Evolutionary conservation across 2,888 invertebrate genomes (phyloP).

Genomic region (Heliothis peltigera): DNA sequence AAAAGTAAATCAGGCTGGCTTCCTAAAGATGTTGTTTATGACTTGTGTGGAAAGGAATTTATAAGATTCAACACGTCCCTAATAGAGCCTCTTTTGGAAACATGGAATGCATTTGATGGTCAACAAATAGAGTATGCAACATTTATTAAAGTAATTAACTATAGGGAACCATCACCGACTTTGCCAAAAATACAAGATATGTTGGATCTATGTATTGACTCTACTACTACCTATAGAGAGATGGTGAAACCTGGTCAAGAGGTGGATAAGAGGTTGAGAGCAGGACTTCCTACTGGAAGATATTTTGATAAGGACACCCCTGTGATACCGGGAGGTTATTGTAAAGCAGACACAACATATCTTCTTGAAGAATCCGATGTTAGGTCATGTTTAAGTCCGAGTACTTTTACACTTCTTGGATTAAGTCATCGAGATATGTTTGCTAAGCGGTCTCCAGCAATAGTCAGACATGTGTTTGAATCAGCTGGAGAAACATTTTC

Average conservation of each 20-base stretch:
- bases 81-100: slow-evolving; percentile 84
- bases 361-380: slow-evolving; percentile 81
- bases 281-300: slow-evolving; percentile 82
- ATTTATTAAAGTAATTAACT: slow-evolving; percentile 86
- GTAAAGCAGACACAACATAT: slow-evolving; percentile 72
- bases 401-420: slow-evolving; percentile 74
- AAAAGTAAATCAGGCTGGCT: slow-evolving; percentile 84
- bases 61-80: slow-evolving; percentile 84
- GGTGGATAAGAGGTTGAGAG: slow-evolving; percentile 68
- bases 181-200: slow-evolving; percentile 82
- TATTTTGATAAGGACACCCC: slow-evolving; percentile 83
- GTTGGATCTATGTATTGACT: slow-evolving; percentile 74
- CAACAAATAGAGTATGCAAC: slow-evolving; percentile 84
- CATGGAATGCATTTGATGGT: slow-evolving; percentile 85
- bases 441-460: slow-evolving; percentile 72
- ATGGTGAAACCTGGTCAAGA: slow-evolving; percentile 79
- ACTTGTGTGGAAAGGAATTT: slow-evolving; percentile 78
- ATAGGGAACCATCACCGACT: slow-evolving; percentile 78
- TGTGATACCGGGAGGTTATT: slow-evolving; percentile 72
- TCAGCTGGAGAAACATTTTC: slow-evolving; percentile 86
- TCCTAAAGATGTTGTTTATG: slow-evolving; percentile 80
- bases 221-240: slow-evolving; percentile 80
- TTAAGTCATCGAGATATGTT: slow-evolving; percentile 83
- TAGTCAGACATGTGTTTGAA: slow-evolving; percentile 86
- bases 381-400: slow-evolving; percentile 76